These are phyloP conservation scores for Pogoniulus pusillus DNA, from an alignment of 2,797 vertebrate species.

Conservation along the genomic window DNA sequence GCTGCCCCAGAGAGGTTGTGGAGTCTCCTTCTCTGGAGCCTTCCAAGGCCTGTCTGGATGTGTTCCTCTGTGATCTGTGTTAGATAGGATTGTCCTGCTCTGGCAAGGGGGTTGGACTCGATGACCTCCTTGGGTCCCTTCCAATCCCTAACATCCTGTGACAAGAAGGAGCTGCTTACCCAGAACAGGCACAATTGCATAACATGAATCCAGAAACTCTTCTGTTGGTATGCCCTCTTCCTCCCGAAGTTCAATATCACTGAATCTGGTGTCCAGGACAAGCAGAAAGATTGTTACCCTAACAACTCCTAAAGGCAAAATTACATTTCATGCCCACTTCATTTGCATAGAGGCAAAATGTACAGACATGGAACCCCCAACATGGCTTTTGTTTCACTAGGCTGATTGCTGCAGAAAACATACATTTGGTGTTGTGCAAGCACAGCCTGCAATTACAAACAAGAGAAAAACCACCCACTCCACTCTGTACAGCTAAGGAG, in stretches of 20 bases:
- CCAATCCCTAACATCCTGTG: too few relatives aligned
- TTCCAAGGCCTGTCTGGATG: too few relatives aligned
- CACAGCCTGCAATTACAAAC: not conserved
- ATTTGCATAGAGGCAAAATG: not conserved
- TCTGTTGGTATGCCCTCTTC: slow-evolving; percentile 95
- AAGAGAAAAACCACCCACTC: not conserved
- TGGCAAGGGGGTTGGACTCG: too few relatives aligned
- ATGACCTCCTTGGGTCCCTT: too few relatives aligned
- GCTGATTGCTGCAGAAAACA: not conserved
- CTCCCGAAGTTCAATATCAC: slow-evolving; percentile 93
- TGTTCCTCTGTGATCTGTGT: too few relatives aligned
- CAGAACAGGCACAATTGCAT: slow-evolving; percentile 97
- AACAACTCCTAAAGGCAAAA: not conserved
- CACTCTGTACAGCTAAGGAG: not conserved
- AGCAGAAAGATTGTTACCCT: not conserved
- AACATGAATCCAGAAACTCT: slow-evolving; percentile 97
- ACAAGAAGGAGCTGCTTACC: slow-evolving; percentile 83
- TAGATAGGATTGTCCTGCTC: too few relatives aligned
- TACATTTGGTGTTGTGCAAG: not conserved
- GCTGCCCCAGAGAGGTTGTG: too few relatives aligned
- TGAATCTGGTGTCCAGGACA: slow-evolving; percentile 85
- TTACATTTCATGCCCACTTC: not conserved
- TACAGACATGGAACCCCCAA: not conserved
- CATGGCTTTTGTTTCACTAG: not conserved
- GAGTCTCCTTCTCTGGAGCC: too few relatives aligned